phyloP scores from a whole-genome alignment of 2,113 vertebrate genomes.

The Neolamprologus hecqui region DNA sequence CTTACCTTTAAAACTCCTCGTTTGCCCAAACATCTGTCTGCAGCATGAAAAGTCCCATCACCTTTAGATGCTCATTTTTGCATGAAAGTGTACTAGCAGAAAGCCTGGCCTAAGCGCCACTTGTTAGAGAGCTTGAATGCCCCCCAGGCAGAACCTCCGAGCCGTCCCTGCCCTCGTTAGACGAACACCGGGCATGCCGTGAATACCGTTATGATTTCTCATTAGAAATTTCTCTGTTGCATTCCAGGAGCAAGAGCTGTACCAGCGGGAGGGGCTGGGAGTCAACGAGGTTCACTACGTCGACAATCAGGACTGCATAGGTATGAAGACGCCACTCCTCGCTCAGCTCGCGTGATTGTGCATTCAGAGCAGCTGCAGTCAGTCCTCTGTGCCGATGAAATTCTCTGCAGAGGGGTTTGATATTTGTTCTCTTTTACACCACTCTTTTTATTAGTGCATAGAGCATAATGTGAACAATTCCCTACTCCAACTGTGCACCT shows the following conservation, averaged over 20 bases:
- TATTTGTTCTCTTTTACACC: neutral
- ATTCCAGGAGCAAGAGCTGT: constrained; percentile 92
- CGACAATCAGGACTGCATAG: constrained; percentile 98
- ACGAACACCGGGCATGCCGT: neutral
- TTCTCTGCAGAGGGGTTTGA: neutral
- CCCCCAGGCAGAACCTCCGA: neutral
- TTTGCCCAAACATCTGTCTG: neutral
- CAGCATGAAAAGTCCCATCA: neutral
- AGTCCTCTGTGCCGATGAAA: neutral
- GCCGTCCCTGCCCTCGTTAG: neutral
- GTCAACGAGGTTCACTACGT: constrained; percentile 98
- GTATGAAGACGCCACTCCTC: constrained; percentile 46
- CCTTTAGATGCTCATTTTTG: neutral
- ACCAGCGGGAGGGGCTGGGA: constrained; percentile 90
- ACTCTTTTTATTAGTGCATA: neutral
- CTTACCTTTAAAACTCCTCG: neutral
- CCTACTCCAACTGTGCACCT: neutral
- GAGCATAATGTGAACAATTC: neutral
- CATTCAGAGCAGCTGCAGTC: neutral
- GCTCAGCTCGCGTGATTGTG: neutral
- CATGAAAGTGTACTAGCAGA: neutral
- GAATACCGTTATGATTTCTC: neutral
- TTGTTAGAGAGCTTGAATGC: neutral
- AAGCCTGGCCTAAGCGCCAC: neutral
- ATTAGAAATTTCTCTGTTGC: constrained; percentile 3